These are phyloP conservation scores for Dynastes hyllus DNA, from an alignment of 2,888 invertebrate genomes.

Conservation along the genomic window DNA sequence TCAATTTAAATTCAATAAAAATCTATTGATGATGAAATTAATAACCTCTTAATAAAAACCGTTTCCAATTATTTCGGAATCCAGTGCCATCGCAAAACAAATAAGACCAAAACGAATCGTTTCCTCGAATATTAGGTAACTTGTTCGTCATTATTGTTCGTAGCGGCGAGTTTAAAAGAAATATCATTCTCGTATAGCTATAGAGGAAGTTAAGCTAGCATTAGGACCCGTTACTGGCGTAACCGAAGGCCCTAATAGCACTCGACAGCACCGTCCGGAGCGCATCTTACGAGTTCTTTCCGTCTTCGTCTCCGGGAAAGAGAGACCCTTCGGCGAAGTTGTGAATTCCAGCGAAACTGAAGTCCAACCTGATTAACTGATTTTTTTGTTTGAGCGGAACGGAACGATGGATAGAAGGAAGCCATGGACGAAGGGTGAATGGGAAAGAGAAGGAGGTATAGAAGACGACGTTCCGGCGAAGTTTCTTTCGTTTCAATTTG, in stretches of 20 bases:
- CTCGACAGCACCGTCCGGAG: constrained; percentile 25
- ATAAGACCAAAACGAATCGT: too few species aligned
- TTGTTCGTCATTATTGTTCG: too few species aligned
- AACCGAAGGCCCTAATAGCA: constrained; percentile 24
- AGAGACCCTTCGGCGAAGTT: constrained; percentile 7
- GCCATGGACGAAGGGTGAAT: background rate
- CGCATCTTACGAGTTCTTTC: constrained; percentile 1
- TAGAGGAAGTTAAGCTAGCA: background rate
- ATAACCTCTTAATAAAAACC: too few species aligned
- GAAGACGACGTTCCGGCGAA: constrained; percentile 50
- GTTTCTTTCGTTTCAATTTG: constrained; percentile 56
- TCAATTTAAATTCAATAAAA: too few species aligned
- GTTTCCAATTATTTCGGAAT: too few species aligned
- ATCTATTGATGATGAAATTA: too few species aligned
- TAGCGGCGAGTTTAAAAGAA: background rate
- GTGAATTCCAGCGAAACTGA: constrained; percentile 45
- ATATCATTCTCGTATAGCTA: constrained; percentile 8
- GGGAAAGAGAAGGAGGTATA: background rate
- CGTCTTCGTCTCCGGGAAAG: background rate
- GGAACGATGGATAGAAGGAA: background rate
- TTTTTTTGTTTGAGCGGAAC: constrained; percentile 57
- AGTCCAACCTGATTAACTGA: constrained; percentile 59
- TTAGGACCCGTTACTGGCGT: too few species aligned
- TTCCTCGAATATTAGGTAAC: too few species aligned
- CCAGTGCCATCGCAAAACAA: too few species aligned